Evolutionary conservation across 2,113 vertebrate genomes (phyloP).

Genomic region (Todiramphus saurophagus): DNA sequence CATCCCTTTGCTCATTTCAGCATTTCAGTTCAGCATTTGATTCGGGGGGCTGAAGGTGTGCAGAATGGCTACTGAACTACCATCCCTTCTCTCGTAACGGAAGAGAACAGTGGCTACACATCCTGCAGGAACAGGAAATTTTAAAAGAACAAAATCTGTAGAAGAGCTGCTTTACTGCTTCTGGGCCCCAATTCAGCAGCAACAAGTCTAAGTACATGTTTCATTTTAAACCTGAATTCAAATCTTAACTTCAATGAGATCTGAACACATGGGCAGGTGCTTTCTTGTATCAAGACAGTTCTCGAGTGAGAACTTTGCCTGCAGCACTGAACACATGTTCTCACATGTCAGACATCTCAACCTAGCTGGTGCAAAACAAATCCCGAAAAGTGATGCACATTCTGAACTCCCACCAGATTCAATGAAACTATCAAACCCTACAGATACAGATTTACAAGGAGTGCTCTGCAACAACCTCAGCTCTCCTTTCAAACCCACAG

Average conservation of each 20-base stretch:
- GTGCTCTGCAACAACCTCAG: background rate
- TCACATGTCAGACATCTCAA: background rate
- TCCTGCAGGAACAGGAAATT: background rate
- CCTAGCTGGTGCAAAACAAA: background rate
- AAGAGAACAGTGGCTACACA: background rate
- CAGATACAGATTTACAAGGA: background rate
- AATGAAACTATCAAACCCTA: background rate
- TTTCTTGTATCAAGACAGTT: background rate
- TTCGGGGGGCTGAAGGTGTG: background rate
- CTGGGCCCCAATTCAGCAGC: background rate
- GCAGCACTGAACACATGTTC: background rate
- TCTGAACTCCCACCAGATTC: background rate
- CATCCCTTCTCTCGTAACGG: background rate
- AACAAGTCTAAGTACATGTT: background rate
- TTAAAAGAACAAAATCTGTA: background rate
- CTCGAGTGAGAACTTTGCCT: background rate
- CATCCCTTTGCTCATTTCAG: background rate
- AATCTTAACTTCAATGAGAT: background rate
- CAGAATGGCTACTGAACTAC: background rate
- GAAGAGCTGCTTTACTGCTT: background rate
- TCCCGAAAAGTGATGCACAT: background rate
- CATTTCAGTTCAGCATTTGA: background rate
- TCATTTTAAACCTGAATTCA: constrained; percentile 1
- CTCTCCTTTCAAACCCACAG: background rate
- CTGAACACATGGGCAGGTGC: background rate